Evolutionary conservation across 2,113 vertebrate species (phyloP).

Genomic region (Numenius arquata): DNA sequence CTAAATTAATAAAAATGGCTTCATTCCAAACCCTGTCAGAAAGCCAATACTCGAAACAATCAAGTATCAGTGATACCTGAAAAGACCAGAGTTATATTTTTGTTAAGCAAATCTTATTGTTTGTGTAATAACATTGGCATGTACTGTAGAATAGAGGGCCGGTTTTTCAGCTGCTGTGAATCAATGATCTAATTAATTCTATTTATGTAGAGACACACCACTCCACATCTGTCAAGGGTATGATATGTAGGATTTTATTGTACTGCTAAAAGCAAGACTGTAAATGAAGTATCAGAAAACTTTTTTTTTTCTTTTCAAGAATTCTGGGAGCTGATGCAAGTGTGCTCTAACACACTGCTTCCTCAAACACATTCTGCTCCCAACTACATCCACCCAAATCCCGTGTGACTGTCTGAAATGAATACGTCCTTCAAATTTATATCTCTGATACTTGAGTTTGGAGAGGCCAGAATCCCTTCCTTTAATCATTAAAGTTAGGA

Average conservation of each 20-base stretch:
- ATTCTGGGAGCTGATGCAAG: not conserved
- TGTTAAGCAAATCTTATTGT: conserved; percentile 72
- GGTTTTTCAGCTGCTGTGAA: conserved; percentile 48
- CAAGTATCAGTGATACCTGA: conserved; percentile 76
- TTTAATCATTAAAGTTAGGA: not conserved
- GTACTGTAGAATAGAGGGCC: conserved; percentile 3
- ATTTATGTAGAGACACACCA: conserved; percentile 55
- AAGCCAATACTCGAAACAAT: conserved; percentile 83
- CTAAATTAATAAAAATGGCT: conserved; percentile 91
- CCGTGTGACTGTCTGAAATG: not conserved
- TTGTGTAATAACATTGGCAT: conserved; percentile 60
- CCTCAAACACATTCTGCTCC: not conserved
- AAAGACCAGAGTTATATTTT: conserved; percentile 66
- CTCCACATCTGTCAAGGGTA: conserved; percentile 47
- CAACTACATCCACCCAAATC: not conserved
- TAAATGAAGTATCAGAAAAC: conserved; percentile 29
- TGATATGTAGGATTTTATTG: conserved; percentile 33
- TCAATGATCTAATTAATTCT: conserved; percentile 61
- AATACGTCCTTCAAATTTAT: not conserved
- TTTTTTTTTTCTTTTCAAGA: not conserved
- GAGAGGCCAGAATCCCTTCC: not conserved
- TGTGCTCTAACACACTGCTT: not conserved
- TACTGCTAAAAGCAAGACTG: not conserved
- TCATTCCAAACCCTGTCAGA: conserved; percentile 85
- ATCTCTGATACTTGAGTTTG: not conserved